These are phyloP conservation scores for Nycticebus coucang DNA, from an alignment of 2,113 vertebrate genomes.

Conservation along the genomic window DNA sequence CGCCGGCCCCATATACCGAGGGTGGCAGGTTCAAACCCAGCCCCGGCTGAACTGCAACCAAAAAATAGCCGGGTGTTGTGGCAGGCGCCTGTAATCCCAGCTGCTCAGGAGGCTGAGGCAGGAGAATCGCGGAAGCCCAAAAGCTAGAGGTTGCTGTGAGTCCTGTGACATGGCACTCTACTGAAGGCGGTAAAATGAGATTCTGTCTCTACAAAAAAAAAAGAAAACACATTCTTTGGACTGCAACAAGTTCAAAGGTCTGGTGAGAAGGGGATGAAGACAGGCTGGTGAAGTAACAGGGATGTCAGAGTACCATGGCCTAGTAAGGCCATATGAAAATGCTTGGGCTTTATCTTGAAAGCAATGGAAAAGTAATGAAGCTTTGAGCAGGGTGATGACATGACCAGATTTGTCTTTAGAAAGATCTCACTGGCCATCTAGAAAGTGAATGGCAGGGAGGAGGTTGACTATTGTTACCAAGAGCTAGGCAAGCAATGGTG, in stretches of 20 bases:
- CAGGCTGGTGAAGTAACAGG: neutral
- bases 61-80: too few relatives aligned
- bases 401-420: neutral
- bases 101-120: too few relatives aligned
- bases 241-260: neutral
- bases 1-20: too few relatives aligned
- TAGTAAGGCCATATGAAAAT: neutral
- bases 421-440: neutral
- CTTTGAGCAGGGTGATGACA: neutral
- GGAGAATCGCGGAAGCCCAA: too few relatives aligned
- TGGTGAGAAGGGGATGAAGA: neutral
- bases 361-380: neutral
- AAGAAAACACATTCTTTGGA: neutral
- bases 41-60: too few relatives aligned
- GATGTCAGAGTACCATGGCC: neutral
- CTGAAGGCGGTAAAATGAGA: too few relatives aligned
- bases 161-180: too few relatives aligned
- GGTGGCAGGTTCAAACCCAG: too few relatives aligned
- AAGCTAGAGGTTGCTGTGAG: too few relatives aligned
- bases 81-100: too few relatives aligned
- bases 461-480: neutral
- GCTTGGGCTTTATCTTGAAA: neutral
- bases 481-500: neutral
- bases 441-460: neutral
- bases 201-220: too few relatives aligned